Base-by-base conservation (phyloP, 2,113 vertebrate species). In the Emydura subglobosa region DNA sequence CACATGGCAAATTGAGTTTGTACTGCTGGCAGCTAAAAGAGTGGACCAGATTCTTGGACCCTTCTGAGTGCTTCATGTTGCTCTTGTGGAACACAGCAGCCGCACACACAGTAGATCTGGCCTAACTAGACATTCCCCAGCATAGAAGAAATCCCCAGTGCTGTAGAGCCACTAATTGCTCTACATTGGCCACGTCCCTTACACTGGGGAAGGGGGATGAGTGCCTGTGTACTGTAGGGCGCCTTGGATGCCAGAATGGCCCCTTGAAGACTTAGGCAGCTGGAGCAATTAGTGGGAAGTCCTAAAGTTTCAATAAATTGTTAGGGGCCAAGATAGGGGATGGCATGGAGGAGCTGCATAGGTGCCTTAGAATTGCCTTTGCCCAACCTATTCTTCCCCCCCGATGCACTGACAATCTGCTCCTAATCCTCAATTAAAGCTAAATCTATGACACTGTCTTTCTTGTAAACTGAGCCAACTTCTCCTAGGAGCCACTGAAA, bases 1-100 rank as follows among this genome's bases (percentile, higher is more conserved):
- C 31, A 47, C 86, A 29, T 84, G 85, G 61, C 50, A 88, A 96
- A 50, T 17, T 44, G 22, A 54, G 31, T 94, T 84, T 93, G 65
- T 39, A n/a, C 65, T 39, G 65, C 65, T 68, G 87, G 44, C 83
- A 85, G 65, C 80, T 76, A 65, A 39, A 92, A 72, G 61, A 22
- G 82, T 90, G 11, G 5, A 53, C 72, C 21, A 39, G 47, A 31
- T 55, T 61, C 53, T 61, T 89, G 44, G 34, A n/a, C 44, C 12
- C 83, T 91, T 25, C 51, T 86, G 1, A 59, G 74, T 76, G 13
- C 74, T 34, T 90, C 79, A 50, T 10, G 1, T 22, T 82, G 42
- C 31, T 8, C 59, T 94, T 42, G 13, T 72, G 21, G 24, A 13
- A 76, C 29, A 39, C 39, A 94, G 80, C 42, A 76, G 55, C 85